A percentile compares a stretch with the other conserved stretches of the same genome.
These are phyloP conservation scores for Eueremaeus valkanovi DNA, from an alignment of 2,888 invertebrate genomes.

Conservation along the genomic window DNA sequence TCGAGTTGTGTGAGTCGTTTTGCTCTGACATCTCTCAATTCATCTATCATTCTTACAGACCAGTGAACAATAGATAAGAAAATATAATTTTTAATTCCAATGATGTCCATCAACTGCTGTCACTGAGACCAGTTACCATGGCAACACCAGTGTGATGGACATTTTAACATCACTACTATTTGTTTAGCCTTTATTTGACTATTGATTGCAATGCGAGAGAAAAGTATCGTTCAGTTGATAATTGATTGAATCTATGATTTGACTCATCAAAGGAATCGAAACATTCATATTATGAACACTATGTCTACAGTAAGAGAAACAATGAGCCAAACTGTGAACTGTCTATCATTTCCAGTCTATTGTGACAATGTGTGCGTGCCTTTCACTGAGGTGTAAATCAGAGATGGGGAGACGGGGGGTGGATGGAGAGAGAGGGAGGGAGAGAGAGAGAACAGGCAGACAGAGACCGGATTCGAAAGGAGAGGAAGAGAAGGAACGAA, in stretches of 20 bases:
- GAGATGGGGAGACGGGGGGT: neutral
- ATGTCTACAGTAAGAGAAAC: too few relatives aligned
- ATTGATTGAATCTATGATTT: neutral
- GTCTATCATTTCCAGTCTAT: neutral
- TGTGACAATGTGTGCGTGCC: neutral
- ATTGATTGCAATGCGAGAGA: conserved; percentile 14
- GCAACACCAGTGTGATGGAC: conserved; percentile 14
- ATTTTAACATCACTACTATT: conserved; percentile 17
- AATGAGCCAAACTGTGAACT: neutral
- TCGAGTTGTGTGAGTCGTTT: neutral
- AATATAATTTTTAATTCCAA: conserved; percentile 33
- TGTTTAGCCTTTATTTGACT: conserved; percentile 19
- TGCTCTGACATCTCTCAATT: conserved; percentile 23
- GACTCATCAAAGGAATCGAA: neutral
- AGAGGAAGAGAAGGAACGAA: too few relatives aligned
- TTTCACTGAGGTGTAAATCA: neutral
- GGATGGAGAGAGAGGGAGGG: neutral
- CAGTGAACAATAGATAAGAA: conserved; percentile 34
- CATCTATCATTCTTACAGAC: conserved; percentile 27
- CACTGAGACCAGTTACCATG: conserved; percentile 4
- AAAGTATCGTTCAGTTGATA: too few relatives aligned
- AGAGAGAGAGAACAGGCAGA: neutral
- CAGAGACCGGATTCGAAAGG: too few relatives aligned
- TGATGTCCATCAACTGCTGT: conserved; percentile 25
- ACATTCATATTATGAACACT: conserved; percentile 14